Evolutionary conservation across 2,888 invertebrate genomes (phyloP).

Genomic region (Hirtodrosophila alboralis): DNA sequence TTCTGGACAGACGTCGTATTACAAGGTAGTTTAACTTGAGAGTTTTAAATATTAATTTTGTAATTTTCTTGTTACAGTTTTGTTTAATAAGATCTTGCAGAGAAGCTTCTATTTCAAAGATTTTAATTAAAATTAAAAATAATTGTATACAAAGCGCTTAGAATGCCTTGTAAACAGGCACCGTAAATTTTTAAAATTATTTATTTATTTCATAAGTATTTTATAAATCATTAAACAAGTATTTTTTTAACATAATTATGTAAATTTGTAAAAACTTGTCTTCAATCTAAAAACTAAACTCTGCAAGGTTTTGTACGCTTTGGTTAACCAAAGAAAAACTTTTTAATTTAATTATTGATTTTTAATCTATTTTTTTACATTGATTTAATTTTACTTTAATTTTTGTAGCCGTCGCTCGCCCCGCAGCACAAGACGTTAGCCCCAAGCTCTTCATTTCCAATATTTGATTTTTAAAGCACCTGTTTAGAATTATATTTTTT

Average conservation of each 20-base stretch:
- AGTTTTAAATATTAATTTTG: too few relatives aligned
- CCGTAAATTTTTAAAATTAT: too few relatives aligned
- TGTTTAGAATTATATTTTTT: slow-evolving; percentile 44
- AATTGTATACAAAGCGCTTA: too few relatives aligned
- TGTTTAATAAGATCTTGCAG: slow-evolving; percentile 10
- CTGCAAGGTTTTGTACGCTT: slow-evolving; percentile 12
- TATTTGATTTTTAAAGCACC: slow-evolving; percentile 22
- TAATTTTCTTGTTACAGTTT: not conserved
- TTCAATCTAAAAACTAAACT: not conserved
- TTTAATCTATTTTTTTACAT: slow-evolving; percentile 29
- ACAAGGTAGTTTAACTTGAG: slow-evolving; percentile 90
- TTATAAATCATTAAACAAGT: too few relatives aligned
- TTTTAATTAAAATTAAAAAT: too few relatives aligned
- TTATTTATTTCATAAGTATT: too few relatives aligned
- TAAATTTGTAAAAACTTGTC: not conserved
- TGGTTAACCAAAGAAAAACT: not conserved
- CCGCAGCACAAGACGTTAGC: slow-evolving; percentile 74
- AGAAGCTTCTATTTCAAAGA: too few relatives aligned
- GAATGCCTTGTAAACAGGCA: too few relatives aligned
- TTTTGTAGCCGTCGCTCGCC: slow-evolving; percentile 77
- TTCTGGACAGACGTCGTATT: slow-evolving; percentile 95
- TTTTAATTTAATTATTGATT: slow-evolving; percentile 30
- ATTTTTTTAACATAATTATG: not conserved
- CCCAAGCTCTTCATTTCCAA: slow-evolving; percentile 53
- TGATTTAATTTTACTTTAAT: slow-evolving; percentile 41